Evolutionary conservation across 2,888 invertebrate species (phyloP).

Genomic region (Ophioninae sp.): DNA sequence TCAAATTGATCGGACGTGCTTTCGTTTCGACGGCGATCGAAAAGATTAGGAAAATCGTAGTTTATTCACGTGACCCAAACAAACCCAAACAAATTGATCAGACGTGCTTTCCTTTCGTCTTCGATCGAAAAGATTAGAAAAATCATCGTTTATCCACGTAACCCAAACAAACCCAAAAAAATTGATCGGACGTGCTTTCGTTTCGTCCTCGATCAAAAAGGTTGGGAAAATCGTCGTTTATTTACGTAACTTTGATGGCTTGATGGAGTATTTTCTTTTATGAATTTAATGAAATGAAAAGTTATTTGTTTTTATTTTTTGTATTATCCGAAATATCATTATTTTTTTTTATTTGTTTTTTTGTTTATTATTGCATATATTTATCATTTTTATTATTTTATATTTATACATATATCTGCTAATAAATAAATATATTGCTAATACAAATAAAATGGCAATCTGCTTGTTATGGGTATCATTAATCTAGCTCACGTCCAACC

Average conservation of each 20-base stretch:
- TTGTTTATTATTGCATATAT: not conserved
- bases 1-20: not conserved
- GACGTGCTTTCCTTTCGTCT: not conserved
- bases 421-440: too few species aligned
- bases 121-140: not conserved
- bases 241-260: not conserved
- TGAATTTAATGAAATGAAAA: too few species aligned
- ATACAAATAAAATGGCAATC: too few species aligned
- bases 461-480: slow-evolving; percentile 32
- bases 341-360: not conserved
- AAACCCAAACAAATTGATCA: not conserved
- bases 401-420: too few species aligned
- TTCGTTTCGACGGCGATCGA: not conserved
- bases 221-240: not conserved
- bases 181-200: not conserved
- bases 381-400: too few species aligned
- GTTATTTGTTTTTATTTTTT: too few species aligned
- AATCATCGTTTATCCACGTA: not conserved
- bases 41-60: not conserved
- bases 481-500: slow-evolving; percentile 29
- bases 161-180: not conserved
- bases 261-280: not conserved
- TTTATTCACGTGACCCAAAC: too few species aligned
- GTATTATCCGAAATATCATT: too few species aligned
- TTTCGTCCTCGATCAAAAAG: not conserved